These are phyloP conservation scores for Salarias fasciatus DNA, from an alignment of 2,797 vertebrate species.

Conservation along the genomic window DNA sequence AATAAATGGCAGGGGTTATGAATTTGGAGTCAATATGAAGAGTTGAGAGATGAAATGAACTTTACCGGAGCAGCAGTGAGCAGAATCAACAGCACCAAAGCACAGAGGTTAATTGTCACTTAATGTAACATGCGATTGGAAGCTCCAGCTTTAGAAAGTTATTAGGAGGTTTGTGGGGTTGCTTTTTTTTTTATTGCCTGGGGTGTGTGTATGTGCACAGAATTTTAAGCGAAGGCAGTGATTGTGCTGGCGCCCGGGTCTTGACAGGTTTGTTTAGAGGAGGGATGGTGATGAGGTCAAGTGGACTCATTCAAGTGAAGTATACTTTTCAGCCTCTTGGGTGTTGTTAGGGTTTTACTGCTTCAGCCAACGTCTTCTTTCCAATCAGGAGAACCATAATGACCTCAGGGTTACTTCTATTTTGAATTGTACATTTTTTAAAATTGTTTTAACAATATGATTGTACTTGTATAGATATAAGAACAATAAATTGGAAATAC, in stretches of 20 bases:
- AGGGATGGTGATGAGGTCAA: background rate
- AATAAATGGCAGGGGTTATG: slow-evolving; percentile 25
- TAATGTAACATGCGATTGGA: slow-evolving; percentile 11
- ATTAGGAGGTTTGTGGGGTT: slow-evolving; percentile 1
- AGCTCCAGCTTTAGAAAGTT: slow-evolving; percentile 14
- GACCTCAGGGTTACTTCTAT: background rate
- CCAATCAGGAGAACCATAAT: background rate
- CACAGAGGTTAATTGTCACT: slow-evolving; percentile 23
- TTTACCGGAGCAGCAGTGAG: slow-evolving; percentile 10
- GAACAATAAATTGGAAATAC: too few species aligned
- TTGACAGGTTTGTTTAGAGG: slow-evolving; percentile 8
- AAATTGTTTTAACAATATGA: too few species aligned
- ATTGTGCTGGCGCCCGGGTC: background rate
- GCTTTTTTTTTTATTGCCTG: background rate
- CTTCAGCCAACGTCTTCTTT: background rate
- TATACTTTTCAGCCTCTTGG: background rate
- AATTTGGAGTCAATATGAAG: slow-evolving; percentile 25
- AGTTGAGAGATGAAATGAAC: slow-evolving; percentile 30
- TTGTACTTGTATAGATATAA: too few species aligned
- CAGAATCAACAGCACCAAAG: slow-evolving; percentile 7
- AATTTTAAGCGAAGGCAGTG: background rate
- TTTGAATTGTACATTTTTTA: background rate
- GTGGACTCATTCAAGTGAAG: background rate
- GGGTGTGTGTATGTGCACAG: background rate
- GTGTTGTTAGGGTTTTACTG: slow-evolving; percentile 3